Base-by-base conservation (phyloP, 2,113 vertebrate species). In the Struthidea cinerea region DNA sequence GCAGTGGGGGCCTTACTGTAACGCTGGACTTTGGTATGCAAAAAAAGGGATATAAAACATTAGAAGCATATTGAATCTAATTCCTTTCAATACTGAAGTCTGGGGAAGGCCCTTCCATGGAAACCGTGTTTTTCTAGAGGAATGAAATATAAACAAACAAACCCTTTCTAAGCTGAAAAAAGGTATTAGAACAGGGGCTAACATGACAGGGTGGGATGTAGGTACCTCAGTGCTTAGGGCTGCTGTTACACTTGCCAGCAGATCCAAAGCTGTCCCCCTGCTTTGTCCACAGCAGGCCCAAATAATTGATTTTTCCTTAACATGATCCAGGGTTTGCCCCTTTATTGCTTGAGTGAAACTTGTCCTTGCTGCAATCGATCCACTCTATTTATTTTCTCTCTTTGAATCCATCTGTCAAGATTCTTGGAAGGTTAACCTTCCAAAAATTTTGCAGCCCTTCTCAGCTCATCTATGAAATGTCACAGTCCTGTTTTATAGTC, bases 391-490 rank as follows among this genome's bases (percentile, higher is more conserved):
- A 47, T 89, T 89, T 87, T 63, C 52, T 47, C 20, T 41, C 41
- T 78, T 46, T 44, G 41, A 87, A 90, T 37, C 13, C 16, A 76
- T 53, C 68, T 84, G 27, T 94, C 59, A 82, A 75, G 53, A 84
- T 12, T 75, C 71, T 65, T 79, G 82, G 27, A 87, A 87, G 27
- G 11, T 44, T 89, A 78, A 47, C 30, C 23, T 81, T 74, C 57
- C 30, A 87, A 78, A 95, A 67, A 11, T 32, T 70, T 87, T 77
- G n/a, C 37, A 70, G 55, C 17, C 47, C n/a, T 79, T 83, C 67
- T 90, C 37, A 84, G n/a, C 19, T 90, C 59, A 65, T 86, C 59
- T 90, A 8, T 30, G 77, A 95, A 84, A 91, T 64, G 68, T 87
- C 84, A 81, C 42, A 74, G 41, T 42, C 59, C 41, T 90, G 44